These are phyloP conservation scores for Pygathrix nemaeus DNA, from an alignment of 2,113 vertebrate species.

Conservation along the genomic window DNA sequence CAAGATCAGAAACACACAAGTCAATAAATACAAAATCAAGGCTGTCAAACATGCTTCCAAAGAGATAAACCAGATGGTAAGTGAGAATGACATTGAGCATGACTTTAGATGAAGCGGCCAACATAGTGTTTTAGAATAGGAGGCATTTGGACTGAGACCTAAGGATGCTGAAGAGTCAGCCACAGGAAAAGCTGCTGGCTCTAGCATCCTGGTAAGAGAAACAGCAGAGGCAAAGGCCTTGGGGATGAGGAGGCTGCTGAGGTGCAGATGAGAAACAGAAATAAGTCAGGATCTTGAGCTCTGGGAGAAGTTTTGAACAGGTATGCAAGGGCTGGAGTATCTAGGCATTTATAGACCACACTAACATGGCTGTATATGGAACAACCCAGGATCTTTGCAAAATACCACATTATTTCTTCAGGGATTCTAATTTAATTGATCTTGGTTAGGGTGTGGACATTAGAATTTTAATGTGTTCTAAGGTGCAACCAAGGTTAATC, in stretches of 20 bases:
- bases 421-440: background rate
- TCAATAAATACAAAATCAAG: background rate
- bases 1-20: background rate
- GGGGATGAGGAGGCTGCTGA: background rate
- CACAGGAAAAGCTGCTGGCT: background rate
- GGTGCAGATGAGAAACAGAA: background rate
- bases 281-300: background rate
- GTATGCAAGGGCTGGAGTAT: background rate
- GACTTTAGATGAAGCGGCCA: background rate
- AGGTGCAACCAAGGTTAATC: background rate
- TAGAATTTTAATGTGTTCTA: background rate
- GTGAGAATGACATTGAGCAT: background rate
- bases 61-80: background rate
- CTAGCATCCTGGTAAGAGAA: background rate
- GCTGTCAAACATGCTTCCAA: background rate
- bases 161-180: background rate
- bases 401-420: background rate
- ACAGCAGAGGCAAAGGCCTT: background rate
- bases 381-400: background rate
- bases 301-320: background rate
- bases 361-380: background rate
- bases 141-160: background rate
- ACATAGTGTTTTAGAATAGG: background rate
- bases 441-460: background rate
- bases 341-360: background rate